Evolutionary conservation across 2,888 invertebrate genomes (phyloP).

Genomic region (Spodoptera exigua): DNA sequence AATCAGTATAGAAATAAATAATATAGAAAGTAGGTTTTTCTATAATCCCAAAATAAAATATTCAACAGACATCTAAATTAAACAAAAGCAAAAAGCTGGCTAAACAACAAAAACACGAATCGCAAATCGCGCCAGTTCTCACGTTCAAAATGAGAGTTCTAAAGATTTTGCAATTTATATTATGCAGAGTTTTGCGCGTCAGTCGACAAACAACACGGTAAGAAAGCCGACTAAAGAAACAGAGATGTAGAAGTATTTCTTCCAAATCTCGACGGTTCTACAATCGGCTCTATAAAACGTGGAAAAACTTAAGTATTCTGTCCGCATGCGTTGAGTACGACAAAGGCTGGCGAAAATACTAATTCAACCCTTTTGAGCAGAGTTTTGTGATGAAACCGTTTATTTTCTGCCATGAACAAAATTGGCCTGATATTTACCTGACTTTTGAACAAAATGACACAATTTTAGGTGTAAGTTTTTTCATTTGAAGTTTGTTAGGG

Average conservation of each 20-base stretch:
- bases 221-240: constrained; percentile 41
- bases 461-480: background rate
- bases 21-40: background rate
- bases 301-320: constrained; percentile 56
- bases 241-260: constrained; percentile 49
- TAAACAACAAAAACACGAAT: constrained; percentile 41
- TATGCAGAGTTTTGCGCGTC: constrained; percentile 55
- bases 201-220: constrained; percentile 51
- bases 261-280: constrained; percentile 39
- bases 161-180: constrained; percentile 59
- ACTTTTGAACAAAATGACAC: constrained; percentile 30
- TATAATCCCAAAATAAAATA: constrained; percentile 5
- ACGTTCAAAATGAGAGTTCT: constrained; percentile 52
- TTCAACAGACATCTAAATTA: constrained; percentile 13
- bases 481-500: no score
- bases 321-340: constrained; percentile 52
- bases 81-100: constrained; percentile 20
- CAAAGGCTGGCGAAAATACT: constrained; percentile 58
- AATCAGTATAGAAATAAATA: background rate
- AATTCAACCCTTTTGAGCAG: constrained; percentile 55
- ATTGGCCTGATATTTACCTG: constrained; percentile 42
- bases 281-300: constrained; percentile 55
- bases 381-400: constrained; percentile 53
- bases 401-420: constrained; percentile 48
- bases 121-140: constrained; percentile 49